A percentile compares a stretch with the other conserved stretches of the same genome.
Conservation (phyloP, 2,888 invertebrate genomes). For the Pachydiplax longipennis region DNA sequence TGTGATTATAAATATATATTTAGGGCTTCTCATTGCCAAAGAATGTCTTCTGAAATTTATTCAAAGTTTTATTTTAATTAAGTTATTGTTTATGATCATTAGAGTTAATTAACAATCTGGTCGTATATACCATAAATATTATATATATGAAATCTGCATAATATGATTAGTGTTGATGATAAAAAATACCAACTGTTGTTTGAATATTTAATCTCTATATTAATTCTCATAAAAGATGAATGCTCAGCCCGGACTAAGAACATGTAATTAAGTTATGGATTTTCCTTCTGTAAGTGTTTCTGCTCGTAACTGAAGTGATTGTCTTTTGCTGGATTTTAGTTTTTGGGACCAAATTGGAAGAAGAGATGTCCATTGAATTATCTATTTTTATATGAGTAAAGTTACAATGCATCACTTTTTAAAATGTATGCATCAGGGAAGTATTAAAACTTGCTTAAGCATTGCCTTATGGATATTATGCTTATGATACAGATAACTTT, state of each 20-base stretch:
- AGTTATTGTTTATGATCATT: slow-evolving; percentile 26
- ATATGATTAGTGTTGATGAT: neutral
- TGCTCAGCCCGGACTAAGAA: neutral
- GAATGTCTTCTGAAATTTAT: slow-evolving; percentile 25
- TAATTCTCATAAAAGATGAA: neutral
- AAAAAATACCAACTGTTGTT: neutral
- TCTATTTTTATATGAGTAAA: slow-evolving; percentile 39
- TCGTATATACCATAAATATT: neutral
- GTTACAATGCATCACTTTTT: slow-evolving; percentile 1
- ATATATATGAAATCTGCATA: neutral
- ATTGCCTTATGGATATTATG: slow-evolving; percentile 16
- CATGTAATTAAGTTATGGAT: neutral
- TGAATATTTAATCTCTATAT: neutral
- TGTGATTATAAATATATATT: slow-evolving; percentile 7
- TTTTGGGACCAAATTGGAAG: slow-evolving; percentile 39
- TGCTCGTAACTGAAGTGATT: neutral
- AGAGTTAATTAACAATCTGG: slow-evolving; percentile 25
- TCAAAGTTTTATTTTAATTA: slow-evolving; percentile 15
- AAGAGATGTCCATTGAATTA: neutral
- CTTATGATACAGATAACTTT: neutral
- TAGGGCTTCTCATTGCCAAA: slow-evolving; percentile 19
- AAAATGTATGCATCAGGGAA: slow-evolving; percentile 1
- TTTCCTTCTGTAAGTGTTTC: neutral
- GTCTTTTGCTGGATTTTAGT: neutral
- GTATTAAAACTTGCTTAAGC: slow-evolving; percentile 16